Evolutionary conservation across 2,888 invertebrate species (phyloP).

Genomic region (Lasioglossum lativentre): DNA sequence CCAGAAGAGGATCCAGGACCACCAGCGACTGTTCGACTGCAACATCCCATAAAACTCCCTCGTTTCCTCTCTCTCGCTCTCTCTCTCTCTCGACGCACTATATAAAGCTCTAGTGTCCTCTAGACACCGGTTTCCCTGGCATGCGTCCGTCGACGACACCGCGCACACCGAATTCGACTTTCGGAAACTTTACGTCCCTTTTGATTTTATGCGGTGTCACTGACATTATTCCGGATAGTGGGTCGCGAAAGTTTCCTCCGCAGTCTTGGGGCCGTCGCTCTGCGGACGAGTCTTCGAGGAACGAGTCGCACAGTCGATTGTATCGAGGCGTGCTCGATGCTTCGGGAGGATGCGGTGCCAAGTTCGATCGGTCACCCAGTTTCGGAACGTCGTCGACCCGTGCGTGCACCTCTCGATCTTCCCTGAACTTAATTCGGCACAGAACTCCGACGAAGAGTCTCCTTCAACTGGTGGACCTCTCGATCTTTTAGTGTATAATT

Average conservation of each 20-base stretch:
- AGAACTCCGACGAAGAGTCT: not conserved
- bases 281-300: not conserved
- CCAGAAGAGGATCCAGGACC: not conserved
- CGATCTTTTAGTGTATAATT: not conserved
- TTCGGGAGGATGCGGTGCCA: slow-evolving; percentile 41
- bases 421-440: not conserved
- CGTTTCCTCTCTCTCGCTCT: not conserved
- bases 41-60: not conserved
- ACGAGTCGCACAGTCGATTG: not conserved
- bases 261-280: not conserved
- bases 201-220: not conserved
- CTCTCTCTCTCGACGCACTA: not conserved
- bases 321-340: not conserved
- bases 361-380: slow-evolving; percentile 59
- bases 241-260: not conserved
- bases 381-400: slow-evolving; percentile 8
- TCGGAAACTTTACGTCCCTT: not conserved
- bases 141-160: not conserved
- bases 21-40: not conserved
- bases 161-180: not conserved
- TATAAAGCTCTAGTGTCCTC: not conserved
- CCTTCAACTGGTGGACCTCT: not conserved
- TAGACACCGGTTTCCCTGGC: not conserved
- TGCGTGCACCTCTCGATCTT: slow-evolving; percentile 22
- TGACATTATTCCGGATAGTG: not conserved